Evolutionary conservation across 92 coral and sea anemone genomes (phyloP).

Genomic region (Actinernus sp.): DNA sequence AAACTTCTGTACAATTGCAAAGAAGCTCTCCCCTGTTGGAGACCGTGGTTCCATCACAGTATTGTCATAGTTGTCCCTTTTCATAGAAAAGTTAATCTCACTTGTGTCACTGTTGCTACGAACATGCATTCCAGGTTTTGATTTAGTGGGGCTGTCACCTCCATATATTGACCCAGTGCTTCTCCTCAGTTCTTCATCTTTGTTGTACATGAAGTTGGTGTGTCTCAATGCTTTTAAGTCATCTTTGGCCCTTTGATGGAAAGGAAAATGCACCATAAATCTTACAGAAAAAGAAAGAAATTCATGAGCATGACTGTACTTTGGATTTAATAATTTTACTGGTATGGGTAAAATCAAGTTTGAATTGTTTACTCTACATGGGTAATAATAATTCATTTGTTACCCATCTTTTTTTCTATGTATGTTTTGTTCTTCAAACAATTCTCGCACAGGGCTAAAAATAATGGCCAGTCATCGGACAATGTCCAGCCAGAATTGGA

Average conservation of each 20-base stretch:
- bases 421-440: no score
- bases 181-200: slow-evolving; percentile 87
- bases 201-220: slow-evolving; percentile 58
- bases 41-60: slow-evolving; percentile 75
- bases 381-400: no score
- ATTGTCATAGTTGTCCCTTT: slow-evolving; percentile 47
- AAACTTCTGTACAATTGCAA: slow-evolving; percentile 85
- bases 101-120: slow-evolving; percentile 95
- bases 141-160: slow-evolving; percentile 67
- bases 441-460: no score
- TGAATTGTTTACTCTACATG: no score
- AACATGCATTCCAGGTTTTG: slow-evolving; percentile 74
- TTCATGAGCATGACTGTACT: no score
- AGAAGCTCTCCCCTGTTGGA: slow-evolving; percentile 94
- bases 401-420: no score
- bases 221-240: slow-evolving; percentile 63
- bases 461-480: no score
- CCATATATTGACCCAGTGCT: slow-evolving; percentile 98
- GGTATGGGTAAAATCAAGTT: no score
- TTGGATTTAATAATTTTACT: no score
- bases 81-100: slow-evolving; percentile 74
- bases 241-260: slow-evolving; percentile 87
- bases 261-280: no score
- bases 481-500: no score
- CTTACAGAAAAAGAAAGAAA: no score